These are phyloP conservation scores for Corythoichthys intestinalis DNA, from an alignment of 2,113 vertebrate genomes.

Conservation along the genomic window DNA sequence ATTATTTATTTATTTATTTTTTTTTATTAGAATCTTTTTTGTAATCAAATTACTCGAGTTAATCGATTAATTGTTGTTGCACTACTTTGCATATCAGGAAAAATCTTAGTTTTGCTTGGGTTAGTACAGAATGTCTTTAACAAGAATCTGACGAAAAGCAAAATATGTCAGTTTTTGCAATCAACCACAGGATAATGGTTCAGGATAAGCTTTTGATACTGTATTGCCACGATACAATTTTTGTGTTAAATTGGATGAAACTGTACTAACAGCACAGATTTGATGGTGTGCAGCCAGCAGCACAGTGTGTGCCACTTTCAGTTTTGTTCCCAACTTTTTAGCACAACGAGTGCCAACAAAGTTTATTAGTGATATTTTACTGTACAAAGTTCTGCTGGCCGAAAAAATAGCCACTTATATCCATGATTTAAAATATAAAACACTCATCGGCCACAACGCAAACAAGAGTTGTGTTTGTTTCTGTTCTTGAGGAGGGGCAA, in stretches of 20 bases:
- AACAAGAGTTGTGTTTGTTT: not conserved
- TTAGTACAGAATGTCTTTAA: too few relatives aligned
- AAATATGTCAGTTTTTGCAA: too few relatives aligned
- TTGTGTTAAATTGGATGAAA: constrained; percentile 21
- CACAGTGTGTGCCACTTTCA: constrained; percentile 14
- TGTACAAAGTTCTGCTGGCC: not conserved
- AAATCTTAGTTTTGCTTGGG: too few relatives aligned
- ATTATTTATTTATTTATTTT: too few relatives aligned
- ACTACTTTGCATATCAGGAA: too few relatives aligned
- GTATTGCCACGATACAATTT: constrained; percentile 1
- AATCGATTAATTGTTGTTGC: too few relatives aligned
- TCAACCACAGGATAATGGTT: too few relatives aligned
- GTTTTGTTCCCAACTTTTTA: constrained; percentile 25
- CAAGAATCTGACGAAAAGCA: too few relatives aligned
- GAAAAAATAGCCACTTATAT: not conserved
- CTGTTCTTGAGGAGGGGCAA: not conserved
- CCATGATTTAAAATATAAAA: not conserved
- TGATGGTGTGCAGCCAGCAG: constrained; percentile 46
- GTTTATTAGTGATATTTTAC: not conserved
- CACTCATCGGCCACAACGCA: not conserved
- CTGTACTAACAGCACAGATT: constrained; percentile 58
- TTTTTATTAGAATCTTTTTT: too few relatives aligned
- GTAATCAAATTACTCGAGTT: too few relatives aligned
- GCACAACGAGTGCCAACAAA: constrained; percentile 3
- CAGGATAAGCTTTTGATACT: too few relatives aligned